phyloP scores from a whole-genome alignment of 2,113 vertebrate genomes.

The Zosterops borbonicus region DNA sequence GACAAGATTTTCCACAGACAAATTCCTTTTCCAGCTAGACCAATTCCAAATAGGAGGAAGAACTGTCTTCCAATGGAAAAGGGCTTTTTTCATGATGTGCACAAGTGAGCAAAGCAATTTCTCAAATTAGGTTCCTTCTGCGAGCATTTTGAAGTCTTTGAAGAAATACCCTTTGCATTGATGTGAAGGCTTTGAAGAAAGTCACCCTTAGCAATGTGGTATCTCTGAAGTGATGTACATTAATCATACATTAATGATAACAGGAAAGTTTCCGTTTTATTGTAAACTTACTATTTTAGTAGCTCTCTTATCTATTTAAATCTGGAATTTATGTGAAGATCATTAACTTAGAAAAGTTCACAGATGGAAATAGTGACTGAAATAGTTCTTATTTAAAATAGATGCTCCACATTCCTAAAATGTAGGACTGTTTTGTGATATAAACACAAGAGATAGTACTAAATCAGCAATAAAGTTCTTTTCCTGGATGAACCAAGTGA shows the following conservation, averaged over 20 bases:
- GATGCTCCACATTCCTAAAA: not conserved
- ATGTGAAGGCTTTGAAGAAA: slow-evolving; percentile 48
- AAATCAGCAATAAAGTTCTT: not conserved
- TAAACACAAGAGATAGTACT: not conserved
- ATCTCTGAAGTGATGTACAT: not conserved
- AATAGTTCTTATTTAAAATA: not conserved
- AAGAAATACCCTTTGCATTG: slow-evolving; percentile 13
- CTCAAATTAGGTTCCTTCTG: slow-evolving; percentile 12
- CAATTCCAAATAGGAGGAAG: not conserved
- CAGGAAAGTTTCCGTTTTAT: slow-evolving; percentile 19
- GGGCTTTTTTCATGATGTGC: not conserved
- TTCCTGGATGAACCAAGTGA: not conserved
- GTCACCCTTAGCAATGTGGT: not conserved
- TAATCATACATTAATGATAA: slow-evolving; percentile 35
- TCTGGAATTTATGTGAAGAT: not conserved
- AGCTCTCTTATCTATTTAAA: not conserved
- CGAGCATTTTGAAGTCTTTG: slow-evolving; percentile 28
- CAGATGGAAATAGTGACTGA: not conserved
- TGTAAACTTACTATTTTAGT: not conserved
- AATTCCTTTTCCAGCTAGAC: not conserved
- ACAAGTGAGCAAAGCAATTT: not conserved
- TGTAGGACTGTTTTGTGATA: not conserved
- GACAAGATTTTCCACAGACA: not conserved
- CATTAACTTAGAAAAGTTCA: not conserved
- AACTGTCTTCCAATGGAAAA: not conserved